These are phyloP conservation scores for Scrobipalpa atriplicella DNA, from an alignment of 2,888 invertebrate genomes.

Conservation along the genomic window DNA sequence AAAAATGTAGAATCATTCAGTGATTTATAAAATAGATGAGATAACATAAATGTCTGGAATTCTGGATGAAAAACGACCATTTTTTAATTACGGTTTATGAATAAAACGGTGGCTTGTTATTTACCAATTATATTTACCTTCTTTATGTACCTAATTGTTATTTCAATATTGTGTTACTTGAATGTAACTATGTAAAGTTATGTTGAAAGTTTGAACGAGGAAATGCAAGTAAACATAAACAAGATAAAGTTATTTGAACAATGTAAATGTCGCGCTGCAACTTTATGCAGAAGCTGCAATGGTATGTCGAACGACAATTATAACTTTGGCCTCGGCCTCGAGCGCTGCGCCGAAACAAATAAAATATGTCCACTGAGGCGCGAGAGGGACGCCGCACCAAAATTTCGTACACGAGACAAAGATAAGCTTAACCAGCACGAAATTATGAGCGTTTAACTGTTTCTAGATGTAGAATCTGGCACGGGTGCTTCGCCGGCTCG, in stretches of 20 bases:
- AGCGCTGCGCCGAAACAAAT: constrained; percentile 75
- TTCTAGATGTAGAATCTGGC: constrained; percentile 83
- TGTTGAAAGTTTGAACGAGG: constrained; percentile 19
- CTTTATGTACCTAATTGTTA: neutral
- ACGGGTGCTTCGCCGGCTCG: constrained; percentile 82
- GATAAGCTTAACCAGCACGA: constrained; percentile 83
- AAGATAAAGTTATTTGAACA: constrained; percentile 75
- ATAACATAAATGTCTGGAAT: too few relatives aligned
- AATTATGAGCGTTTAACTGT: constrained; percentile 83
- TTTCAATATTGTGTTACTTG: neutral
- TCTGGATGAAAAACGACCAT: too few relatives aligned
- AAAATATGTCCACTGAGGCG: constrained; percentile 79
- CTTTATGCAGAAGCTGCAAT: constrained; percentile 77
- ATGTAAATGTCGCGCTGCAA: constrained; percentile 71
- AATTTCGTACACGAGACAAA: constrained; percentile 81
- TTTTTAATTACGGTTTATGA: too few relatives aligned
- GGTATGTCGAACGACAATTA: constrained; percentile 81
- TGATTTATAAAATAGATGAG: too few relatives aligned
- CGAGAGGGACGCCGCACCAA: constrained; percentile 72
- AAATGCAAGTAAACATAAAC: constrained; percentile 58
- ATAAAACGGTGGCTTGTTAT: too few relatives aligned
- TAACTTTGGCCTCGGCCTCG: constrained; percentile 77
- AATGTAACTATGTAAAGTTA: constrained; percentile 2
- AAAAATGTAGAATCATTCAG: too few relatives aligned
- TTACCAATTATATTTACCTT: neutral